A percentile compares a stretch with the other conserved stretches of the same genome.
These are phyloP conservation scores for Neosalanx taihuensis DNA, from an alignment of 2,797 vertebrate genomes.

Conservation along the genomic window DNA sequence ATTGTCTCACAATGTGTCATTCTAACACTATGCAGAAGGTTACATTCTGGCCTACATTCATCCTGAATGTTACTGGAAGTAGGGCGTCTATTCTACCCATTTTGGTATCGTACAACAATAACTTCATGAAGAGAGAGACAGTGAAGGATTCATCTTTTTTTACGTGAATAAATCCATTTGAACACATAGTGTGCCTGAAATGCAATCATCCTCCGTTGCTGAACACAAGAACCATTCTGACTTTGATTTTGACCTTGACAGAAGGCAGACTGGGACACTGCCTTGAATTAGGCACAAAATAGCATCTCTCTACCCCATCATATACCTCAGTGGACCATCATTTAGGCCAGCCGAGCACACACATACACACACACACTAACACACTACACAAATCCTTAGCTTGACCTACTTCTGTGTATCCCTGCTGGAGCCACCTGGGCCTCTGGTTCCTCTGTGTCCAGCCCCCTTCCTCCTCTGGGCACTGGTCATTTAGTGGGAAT, in stretches of 20 bases:
- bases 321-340: slow-evolving; percentile 10
- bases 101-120: too few species aligned
- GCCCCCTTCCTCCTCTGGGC: slow-evolving; percentile 1
- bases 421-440: not conserved
- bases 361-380: not conserved
- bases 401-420: slow-evolving; percentile 20
- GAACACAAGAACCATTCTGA: not conserved
- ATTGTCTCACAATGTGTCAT: too few species aligned
- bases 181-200: not conserved
- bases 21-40: too few species aligned
- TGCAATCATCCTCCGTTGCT: not conserved
- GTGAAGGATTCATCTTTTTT: too few species aligned
- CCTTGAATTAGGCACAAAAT: not conserved
- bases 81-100: too few species aligned
- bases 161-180: too few species aligned
- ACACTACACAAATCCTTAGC: slow-evolving; percentile 7
- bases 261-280: not conserved
- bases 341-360: slow-evolving; percentile 25
- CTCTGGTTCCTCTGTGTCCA: not conserved
- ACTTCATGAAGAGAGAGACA: too few species aligned
- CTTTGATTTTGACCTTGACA: not conserved
- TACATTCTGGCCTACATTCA: too few species aligned
- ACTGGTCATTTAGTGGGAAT: slow-evolving; percentile 7
- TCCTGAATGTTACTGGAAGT: too few species aligned
- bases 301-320: not conserved